Evolutionary conservation across 2,113 vertebrate species (phyloP), one percentile per base, ranked within the genome.

Genomic region (Neodon shergylaensis): DNA sequence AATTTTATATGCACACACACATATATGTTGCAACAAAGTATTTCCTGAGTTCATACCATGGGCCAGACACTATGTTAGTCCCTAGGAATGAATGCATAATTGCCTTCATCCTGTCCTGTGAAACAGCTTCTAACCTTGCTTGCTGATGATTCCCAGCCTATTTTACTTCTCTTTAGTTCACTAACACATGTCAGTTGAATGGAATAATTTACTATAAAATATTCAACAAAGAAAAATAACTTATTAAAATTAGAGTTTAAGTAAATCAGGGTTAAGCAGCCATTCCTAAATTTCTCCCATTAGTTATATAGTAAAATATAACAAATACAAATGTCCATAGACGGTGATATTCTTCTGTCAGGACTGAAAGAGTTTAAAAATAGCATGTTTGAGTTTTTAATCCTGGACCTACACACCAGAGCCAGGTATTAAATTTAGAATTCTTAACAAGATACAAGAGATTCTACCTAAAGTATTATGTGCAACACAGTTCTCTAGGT

Each of bases 121-220:
- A 91, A 92, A 86, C 54, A 31, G 7, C 49, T 83, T 91, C 49
- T 96, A 88, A 70, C 6, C 19, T 83, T 39, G 1, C 12, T 79
- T 77, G 68, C 68, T 92, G 76, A 94, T 92, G 76, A 94, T 77
- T 95, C 88, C 88, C 33, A 72, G 58, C 17, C 12, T 54, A 54
- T 88, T 91, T 97, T 31, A 77, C 76, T 85, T 90, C 36, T 94
- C 36, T 77, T 68, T 63, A 85, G 12, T 1, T 77, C 31, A 77
- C 39, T 31, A 92, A 61, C 9, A 88, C 36, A 33, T 72, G 95
- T 68, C 76, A 88, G 33, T 94, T 92, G 70, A 96, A 86, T 92
- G 52, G 9, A 81, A 2, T 21, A 7, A 88, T 47, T 85, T 92
- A 77, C 88, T 92, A 81, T 42, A 72, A 92, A 95, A 70, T 73